Percentiles rank a stretch among this genome's conserved stretches.
These are phyloP conservation scores for Channa maculata DNA, from an alignment of 2,113 vertebrate genomes.

Conservation along the genomic window DNA sequence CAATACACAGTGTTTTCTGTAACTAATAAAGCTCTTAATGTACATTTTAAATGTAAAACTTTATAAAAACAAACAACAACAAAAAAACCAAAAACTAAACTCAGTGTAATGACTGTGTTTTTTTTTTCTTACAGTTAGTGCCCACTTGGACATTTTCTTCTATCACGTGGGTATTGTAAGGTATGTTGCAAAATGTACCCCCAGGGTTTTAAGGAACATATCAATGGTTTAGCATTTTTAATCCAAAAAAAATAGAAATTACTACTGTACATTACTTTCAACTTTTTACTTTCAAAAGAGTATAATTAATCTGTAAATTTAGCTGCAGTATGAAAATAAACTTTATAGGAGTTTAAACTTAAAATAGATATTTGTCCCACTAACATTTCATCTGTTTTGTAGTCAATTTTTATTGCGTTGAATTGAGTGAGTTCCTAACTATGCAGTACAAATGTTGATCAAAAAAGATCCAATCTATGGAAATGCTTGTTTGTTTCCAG, in stretches of 20 bases:
- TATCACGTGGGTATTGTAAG: slow-evolving; percentile 84
- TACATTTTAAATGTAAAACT: not conserved
- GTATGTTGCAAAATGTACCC: slow-evolving; percentile 49
- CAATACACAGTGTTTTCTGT: not conserved
- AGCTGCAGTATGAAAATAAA: not conserved
- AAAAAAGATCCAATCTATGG: not conserved
- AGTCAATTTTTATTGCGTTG: not conserved
- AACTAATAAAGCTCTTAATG: not conserved
- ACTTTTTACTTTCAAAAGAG: not conserved
- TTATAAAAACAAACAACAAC: no score
- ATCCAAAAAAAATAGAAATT: not conserved
- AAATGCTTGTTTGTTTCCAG: slow-evolving; percentile 64
- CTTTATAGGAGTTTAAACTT: not conserved
- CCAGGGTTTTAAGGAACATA: not conserved
- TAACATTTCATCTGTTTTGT: not conserved
- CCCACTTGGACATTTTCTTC: slow-evolving; percentile 77
- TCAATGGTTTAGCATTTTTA: not conserved
- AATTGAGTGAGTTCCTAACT: not conserved
- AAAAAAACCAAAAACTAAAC: no score
- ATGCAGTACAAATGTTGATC: not conserved
- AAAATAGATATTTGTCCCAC: not conserved
- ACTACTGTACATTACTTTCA: not conserved
- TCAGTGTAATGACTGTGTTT: not conserved
- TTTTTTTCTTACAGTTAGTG: slow-evolving; percentile 70
- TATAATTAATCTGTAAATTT: no score